A percentile compares a stretch with the other conserved stretches of the same genome.
Evolutionary conservation across 2,113 vertebrate species (phyloP).

Genomic region (Vidua chalybeata): DNA sequence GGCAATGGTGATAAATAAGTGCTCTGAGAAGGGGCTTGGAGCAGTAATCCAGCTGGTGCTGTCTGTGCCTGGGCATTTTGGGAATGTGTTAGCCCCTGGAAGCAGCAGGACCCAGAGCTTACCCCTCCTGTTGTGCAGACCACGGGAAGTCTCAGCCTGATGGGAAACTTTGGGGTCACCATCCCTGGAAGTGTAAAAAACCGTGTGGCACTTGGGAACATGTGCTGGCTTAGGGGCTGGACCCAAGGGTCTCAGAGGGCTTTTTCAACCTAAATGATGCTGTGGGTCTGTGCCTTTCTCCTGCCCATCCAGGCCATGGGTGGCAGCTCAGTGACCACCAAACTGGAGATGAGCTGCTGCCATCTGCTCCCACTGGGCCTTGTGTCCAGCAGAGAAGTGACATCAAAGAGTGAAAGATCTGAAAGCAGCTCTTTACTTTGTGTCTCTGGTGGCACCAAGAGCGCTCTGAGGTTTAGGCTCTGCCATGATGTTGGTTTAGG

Average conservation of each 20-base stretch:
- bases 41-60: not conserved
- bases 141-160: not conserved
- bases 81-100: not conserved
- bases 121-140: not conserved
- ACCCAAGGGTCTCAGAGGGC: not conserved
- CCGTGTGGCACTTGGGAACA: fast-evolving
- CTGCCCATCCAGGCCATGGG: not conserved
- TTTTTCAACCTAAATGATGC: fast-evolving
- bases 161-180: not conserved
- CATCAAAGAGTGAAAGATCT: not conserved
- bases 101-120: not conserved
- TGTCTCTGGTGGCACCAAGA: not conserved
- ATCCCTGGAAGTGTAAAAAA: not conserved
- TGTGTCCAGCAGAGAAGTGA: fast-evolving
- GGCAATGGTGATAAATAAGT: not conserved
- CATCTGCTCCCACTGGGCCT: not conserved
- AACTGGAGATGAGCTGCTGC: not conserved
- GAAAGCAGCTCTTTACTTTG: not conserved
- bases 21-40: not conserved
- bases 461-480: not conserved
- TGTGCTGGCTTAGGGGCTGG: not conserved
- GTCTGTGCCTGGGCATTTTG: not conserved
- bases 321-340: not conserved
- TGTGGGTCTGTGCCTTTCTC: not conserved
- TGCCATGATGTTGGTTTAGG: not conserved